phyloP scores from a whole-genome alignment of 2,888 invertebrate genomes.

The Apocheima hispidaria region DNA sequence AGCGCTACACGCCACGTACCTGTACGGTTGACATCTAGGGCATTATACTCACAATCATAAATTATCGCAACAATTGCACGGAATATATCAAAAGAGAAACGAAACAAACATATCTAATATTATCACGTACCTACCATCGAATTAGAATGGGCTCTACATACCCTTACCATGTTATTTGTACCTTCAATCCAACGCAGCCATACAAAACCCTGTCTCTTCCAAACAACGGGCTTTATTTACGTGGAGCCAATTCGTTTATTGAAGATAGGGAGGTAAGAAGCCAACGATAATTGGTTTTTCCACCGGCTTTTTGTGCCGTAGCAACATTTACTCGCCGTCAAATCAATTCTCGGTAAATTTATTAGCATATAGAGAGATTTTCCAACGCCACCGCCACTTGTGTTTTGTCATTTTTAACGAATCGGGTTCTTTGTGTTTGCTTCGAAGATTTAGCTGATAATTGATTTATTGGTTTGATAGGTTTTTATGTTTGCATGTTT shows the following conservation, averaged over 20 bases:
- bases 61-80: too few relatives aligned
- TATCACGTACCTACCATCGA: too few relatives aligned
- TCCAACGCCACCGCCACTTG: conserved; percentile 41
- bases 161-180: neutral
- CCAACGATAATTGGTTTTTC: conserved; percentile 72
- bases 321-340: conserved; percentile 65
- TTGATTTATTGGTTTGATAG: too few relatives aligned
- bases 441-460: conserved; percentile 4
- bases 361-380: conserved; percentile 79
- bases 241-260: conserved; percentile 52
- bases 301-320: conserved; percentile 56
- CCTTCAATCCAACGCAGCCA: conserved; percentile 16
- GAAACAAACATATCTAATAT: neutral
- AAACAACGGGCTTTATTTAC: conserved; percentile 33
- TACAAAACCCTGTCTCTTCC: conserved; percentile 30
- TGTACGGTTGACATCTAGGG: too few relatives aligned
- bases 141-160: neutral
- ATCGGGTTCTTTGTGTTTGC: conserved; percentile 16
- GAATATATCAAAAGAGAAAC: too few relatives aligned
- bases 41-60: too few relatives aligned
- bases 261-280: conserved; percentile 52
- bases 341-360: conserved; percentile 73
- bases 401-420: conserved; percentile 31
- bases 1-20: too few relatives aligned
- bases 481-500: too few relatives aligned